Evolutionary conservation across 2,888 invertebrate genomes (phyloP), one percentile per base, ranked within the genome.

Genomic region (Drosophila kuntzei): DNA sequence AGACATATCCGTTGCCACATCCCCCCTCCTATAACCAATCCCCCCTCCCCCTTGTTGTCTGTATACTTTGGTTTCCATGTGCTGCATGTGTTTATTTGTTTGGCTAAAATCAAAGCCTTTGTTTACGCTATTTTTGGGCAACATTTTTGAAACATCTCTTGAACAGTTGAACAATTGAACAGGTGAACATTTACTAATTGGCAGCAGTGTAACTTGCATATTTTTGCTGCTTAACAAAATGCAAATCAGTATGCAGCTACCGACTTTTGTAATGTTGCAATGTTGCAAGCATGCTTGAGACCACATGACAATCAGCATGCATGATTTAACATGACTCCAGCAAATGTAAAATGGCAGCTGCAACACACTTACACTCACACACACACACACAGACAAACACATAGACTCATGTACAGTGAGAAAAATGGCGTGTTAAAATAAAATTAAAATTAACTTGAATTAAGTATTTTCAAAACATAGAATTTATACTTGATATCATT

Each of bases 251-350:
- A 62, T 59, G 58, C 67, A 55, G 58, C 34, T 6, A 43, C 34
- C 8, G 25, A 27, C n/a, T 32, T 60, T 50, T 60, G 32, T 41
- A 41, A 20, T 29, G 58, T 41, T 29, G 58, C 58, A 37, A 16
- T 22, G 59, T 43, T 32, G 59, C 59, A 29, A 53, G 73, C 75
- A 82, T 71, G 59, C 62, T 58, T 51, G 66, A 70, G 73, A 80
- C 82, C 89, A 79, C 85, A 87, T 79, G 72, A 85, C 87, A 89
- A 86, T 86, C 89, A 81, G 85, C 85, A 89, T 87, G 87, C 85
- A 86, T 86, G 87, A 86, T 89, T 89, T 82, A 86, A 70, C 87
- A 79, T 69, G 69, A 66, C 43, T 68, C 76, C 46, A 54, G 71
- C 64, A 72, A 74, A 80, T 66, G 67, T 53, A 64, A 79, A 78